Percentiles rank a stretch among this genome's conserved stretches.
Evolutionary conservation across 2,113 vertebrate species (phyloP).

Genomic region (Syngnathus floridae): DNA sequence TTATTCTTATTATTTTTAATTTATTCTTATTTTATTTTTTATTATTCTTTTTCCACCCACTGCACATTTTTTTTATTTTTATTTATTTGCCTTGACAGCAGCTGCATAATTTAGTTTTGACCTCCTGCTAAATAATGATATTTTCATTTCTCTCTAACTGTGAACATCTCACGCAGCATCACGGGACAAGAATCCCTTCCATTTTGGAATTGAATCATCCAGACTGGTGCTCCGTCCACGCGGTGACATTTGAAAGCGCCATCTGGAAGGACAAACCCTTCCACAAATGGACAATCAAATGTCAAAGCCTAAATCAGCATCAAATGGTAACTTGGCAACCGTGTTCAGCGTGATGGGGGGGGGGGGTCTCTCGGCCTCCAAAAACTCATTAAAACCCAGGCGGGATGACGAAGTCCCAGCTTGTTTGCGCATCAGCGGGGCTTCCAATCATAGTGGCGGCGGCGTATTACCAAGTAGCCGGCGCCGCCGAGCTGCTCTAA

Average conservation of each 20-base stretch:
- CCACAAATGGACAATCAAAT: constrained; percentile 23
- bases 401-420: constrained; percentile 45
- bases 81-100: too few relatives aligned
- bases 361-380: background rate
- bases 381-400: constrained; percentile 44
- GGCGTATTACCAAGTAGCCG: constrained; percentile 29
- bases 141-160: constrained; percentile 26
- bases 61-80: too few relatives aligned
- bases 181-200: background rate
- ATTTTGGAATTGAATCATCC: background rate
- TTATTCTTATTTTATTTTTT: too few relatives aligned
- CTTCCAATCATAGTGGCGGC: constrained; percentile 29
- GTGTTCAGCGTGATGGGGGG: background rate
- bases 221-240: constrained; percentile 1
- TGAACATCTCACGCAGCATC: background rate
- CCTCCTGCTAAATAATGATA: background rate
- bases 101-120: too few relatives aligned
- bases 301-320: constrained; percentile 10
- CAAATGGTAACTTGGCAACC: constrained; percentile 2
- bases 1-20: too few relatives aligned
- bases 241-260: constrained; percentile 50
- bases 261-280: constrained; percentile 29
- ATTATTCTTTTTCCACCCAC: too few relatives aligned
- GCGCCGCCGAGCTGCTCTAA: constrained; percentile 49
- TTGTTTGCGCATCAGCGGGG: constrained; percentile 46